Conservation (phyloP, 2,797 vertebrate species). For the Dromococcyx pavoninus region DNA sequence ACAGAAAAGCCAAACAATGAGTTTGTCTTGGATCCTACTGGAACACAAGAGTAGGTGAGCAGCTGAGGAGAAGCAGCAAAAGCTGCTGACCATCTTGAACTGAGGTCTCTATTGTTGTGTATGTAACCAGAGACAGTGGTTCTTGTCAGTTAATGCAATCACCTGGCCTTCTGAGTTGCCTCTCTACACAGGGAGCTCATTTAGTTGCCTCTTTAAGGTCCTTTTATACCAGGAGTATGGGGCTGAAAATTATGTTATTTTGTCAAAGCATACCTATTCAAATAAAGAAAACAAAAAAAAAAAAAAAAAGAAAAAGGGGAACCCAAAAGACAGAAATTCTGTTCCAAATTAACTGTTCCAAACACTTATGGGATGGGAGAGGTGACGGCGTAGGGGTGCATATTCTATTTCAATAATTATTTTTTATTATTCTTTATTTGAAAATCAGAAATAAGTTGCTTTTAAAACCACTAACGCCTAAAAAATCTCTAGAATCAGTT, state of each 20-base stretch:
- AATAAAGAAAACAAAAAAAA: neutral
- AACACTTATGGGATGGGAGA: rapidly evolving
- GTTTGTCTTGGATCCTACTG: neutral
- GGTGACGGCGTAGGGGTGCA: rapidly evolving
- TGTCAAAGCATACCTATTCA: neutral
- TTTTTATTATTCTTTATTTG: neutral
- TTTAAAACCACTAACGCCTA: neutral
- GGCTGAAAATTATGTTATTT: neutral
- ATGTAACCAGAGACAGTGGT: neutral
- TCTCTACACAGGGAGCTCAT: neutral
- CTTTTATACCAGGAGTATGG: neutral
- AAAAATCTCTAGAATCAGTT: neutral
- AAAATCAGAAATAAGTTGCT: neutral
- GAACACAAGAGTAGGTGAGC: neutral
- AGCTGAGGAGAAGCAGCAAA: neutral
- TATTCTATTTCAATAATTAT: neutral
- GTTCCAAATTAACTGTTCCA: neutral
- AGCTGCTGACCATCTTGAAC: neutral
- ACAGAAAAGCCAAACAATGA: neutral
- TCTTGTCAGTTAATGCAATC: neutral
- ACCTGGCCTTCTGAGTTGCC: neutral
- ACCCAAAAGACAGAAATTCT: neutral
- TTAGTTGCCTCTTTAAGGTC: neutral
- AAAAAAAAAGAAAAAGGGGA: neutral
- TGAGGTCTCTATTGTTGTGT: neutral